phyloP scores from a whole-genome alignment of 2,113 vertebrate genomes.

The Rafetus swinhoei region DNA sequence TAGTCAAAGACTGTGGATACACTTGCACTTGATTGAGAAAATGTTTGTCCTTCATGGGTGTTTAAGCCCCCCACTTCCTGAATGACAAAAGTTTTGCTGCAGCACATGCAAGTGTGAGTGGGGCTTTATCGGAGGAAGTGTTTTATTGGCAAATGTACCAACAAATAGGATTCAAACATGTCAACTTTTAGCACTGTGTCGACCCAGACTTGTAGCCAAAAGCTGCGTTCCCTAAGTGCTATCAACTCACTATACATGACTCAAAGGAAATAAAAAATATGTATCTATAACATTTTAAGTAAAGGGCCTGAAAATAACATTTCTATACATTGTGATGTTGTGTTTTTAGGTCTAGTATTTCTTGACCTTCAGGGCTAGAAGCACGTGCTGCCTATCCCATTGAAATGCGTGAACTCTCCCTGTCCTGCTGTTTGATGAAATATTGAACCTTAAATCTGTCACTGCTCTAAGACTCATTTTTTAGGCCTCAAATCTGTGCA shows the following conservation, averaged over 20 bases:
- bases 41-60: too few species aligned
- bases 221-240: too few species aligned
- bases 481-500: neutral
- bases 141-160: too few species aligned
- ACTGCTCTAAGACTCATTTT: neutral
- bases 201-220: too few species aligned
- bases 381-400: neutral
- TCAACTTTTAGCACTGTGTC: too few species aligned
- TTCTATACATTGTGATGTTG: neutral
- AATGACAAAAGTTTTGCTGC: too few species aligned
- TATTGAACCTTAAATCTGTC: neutral
- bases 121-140: too few species aligned
- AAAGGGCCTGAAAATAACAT: neutral
- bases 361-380: neutral
- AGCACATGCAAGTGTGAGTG: too few species aligned
- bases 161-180: too few species aligned
- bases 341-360: constrained; percentile 16
- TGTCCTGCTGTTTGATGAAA: neutral
- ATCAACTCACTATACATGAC: neutral
- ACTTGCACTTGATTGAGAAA: too few species aligned
- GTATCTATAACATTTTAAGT: constrained; percentile 2
- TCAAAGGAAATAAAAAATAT: neutral
- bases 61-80: too few species aligned
- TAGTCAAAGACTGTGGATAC: neutral
- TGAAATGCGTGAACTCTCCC: neutral